Base-by-base conservation (phyloP, 2,797 vertebrate genomes). In the Bovichtus diacanthus region DNA sequence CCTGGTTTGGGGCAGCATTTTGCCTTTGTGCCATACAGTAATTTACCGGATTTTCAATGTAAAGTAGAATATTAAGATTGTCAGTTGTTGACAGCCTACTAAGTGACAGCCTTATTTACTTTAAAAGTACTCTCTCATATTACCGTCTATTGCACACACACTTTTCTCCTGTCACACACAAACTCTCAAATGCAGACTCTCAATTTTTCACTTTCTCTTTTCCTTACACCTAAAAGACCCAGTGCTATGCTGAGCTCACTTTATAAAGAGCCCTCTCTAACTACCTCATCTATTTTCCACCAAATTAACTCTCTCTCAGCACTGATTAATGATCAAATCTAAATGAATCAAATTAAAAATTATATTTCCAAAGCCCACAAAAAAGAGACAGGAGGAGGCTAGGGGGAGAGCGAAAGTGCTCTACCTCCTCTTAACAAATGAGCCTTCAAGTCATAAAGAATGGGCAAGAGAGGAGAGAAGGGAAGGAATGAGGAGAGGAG, bases 331-430 rank as follows among this genome's bases (percentile, higher is more conserved):
- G 97, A 98, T 99, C 98, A 98, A 97, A 99, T 99, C 97, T 97
- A 99, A 99, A 99, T 97, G 97, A 98, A 98, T 98, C 97, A 99
- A 99, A 99, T 99, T 99, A 99, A 99, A 99, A 99, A 99, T 99
- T 98, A 99, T 99, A 99, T 99, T 98, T 98, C 97, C 96, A 98
- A 99, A 98, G 97, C 96, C 94, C 95, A 97, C 96, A 96, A 93
- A 95, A 96, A 95, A 94, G 95, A 88, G 80, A 87, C 84, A 82
- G 78, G 87, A 85, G 85, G 81, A 84, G 71, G 84, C 66, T 93
- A 96, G 64, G 94, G 95, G 95, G 94, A 95, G 95, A 95, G 96
- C 95, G 96, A 95, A 93, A 95, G 95, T 95, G 95, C 95, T 96
- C 94, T 89, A 86, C 82, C 88, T 89, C 95, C 93, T 95, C 94